Conservation (phyloP, 2,797 vertebrate genomes). For the Pseudomugil tenellus region DNA sequence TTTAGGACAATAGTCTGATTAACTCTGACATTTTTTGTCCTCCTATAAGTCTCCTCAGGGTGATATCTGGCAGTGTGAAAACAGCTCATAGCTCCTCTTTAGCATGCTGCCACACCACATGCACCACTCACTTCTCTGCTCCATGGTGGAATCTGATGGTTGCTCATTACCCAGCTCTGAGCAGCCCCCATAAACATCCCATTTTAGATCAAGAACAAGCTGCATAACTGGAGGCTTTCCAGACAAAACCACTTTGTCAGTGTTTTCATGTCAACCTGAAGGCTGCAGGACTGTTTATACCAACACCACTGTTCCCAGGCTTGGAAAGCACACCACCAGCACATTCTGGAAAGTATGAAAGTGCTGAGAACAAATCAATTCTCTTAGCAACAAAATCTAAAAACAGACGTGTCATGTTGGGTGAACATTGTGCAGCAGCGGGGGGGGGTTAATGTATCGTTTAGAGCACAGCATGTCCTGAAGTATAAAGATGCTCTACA, state of each 20-base stretch:
- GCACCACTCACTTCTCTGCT: constrained; percentile 12
- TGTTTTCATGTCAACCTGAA: constrained; percentile 47
- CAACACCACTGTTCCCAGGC: constrained; percentile 33
- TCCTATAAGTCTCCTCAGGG: constrained; percentile 2
- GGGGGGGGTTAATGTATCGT: not conserved
- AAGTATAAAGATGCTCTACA: not conserved
- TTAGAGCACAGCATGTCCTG: not conserved
- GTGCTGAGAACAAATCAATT: constrained; percentile 6
- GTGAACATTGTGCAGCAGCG: not conserved
- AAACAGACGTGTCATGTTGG: constrained; percentile 4
- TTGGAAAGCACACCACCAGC: constrained; percentile 9
- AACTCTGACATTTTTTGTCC: not conserved
- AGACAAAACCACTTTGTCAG: constrained; percentile 48
- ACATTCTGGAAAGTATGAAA: constrained; percentile 4
- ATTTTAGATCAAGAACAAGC: constrained; percentile 33
- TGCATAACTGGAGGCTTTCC: constrained; percentile 2
- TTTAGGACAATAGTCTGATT: not conserved
- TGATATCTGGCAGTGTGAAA: constrained; percentile 11
- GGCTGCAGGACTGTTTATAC: constrained; percentile 44
- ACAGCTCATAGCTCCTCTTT: constrained; percentile 15
- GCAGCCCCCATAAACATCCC: constrained; percentile 8
- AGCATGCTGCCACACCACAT: constrained; percentile 5
- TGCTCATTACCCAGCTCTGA: constrained; percentile 2
- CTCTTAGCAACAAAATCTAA: constrained; percentile 16
- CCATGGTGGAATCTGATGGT: constrained; percentile 1